Evolutionary conservation across 1,140 invertebrate species (phyloP).

Genomic region (Pissodes strobi): DNA sequence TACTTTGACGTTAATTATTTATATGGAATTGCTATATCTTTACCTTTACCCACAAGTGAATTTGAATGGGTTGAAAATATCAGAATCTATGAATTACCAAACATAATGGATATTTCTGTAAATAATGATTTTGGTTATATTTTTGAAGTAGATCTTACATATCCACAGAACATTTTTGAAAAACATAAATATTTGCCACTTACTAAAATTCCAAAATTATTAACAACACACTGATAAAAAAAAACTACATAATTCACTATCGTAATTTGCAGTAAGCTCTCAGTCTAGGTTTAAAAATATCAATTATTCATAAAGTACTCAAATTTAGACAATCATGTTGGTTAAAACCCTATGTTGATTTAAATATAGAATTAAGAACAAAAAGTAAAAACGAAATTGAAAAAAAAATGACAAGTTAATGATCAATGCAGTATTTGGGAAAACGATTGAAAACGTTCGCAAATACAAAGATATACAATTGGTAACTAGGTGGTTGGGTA

Average conservation of each 20-base stretch:
- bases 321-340: constrained; percentile 60
- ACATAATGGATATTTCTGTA: no score
- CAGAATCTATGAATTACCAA: no score
- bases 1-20: constrained; percentile 61
- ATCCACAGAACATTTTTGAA: constrained; percentile 58
- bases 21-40: no score
- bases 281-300: constrained; percentile 58
- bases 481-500: constrained; percentile 19
- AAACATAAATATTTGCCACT: constrained; percentile 57
- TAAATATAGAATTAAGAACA: no score
- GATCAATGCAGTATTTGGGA: no score
- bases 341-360: no score
- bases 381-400: no score
- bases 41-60: constrained; percentile 52
- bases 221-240: constrained; percentile 37
- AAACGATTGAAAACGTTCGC: no score
- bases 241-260: no score
- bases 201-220: constrained; percentile 42
- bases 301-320: constrained; percentile 59
- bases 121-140: constrained; percentile 59
- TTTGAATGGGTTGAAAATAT: constrained; percentile 57
- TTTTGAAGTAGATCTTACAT: constrained; percentile 58
- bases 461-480: no score
- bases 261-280: no score
- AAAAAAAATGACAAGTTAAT: no score